Evolutionary conservation across 2,797 vertebrate species (phyloP).

Genomic region (Chelon auratus): DNA sequence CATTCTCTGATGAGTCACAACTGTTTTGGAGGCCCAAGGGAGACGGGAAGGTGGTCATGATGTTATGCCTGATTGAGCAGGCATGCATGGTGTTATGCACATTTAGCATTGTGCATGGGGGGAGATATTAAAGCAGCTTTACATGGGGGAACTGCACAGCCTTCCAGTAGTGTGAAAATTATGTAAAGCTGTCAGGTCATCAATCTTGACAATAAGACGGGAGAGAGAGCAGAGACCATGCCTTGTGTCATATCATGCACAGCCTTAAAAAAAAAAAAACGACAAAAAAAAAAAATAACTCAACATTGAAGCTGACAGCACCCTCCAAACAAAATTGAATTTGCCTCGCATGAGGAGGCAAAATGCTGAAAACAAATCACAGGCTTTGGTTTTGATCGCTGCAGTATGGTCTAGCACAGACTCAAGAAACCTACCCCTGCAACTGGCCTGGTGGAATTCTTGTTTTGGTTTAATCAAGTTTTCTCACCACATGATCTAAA

Average conservation of each 20-base stretch:
- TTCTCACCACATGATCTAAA: background rate
- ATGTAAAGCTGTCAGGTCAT: constrained; percentile 6
- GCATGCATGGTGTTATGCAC: background rate
- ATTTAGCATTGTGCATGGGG: background rate
- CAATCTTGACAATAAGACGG: constrained; percentile 2
- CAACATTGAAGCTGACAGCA: background rate
- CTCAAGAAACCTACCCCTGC: background rate
- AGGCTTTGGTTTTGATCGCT: constrained; percentile 4
- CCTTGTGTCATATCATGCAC: background rate
- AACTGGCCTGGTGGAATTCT: background rate
- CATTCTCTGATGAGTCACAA: no score
- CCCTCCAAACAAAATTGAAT: constrained; percentile 13
- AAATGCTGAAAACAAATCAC: constrained; percentile 7
- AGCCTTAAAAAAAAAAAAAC: background rate
- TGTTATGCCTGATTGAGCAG: background rate
- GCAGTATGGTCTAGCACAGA: background rate
- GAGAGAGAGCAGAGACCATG: background rate
- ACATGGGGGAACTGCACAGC: background rate
- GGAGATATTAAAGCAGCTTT: background rate
- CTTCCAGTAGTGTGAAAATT: constrained; percentile 3
- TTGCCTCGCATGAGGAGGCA: background rate
- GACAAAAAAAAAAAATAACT: background rate
- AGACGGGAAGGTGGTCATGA: no score
- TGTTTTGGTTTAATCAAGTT: no score
- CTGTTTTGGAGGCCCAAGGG: no score